Evolutionary conservation across 2,797 vertebrate species (phyloP).

Genomic region (Sebastes alutus): DNA sequence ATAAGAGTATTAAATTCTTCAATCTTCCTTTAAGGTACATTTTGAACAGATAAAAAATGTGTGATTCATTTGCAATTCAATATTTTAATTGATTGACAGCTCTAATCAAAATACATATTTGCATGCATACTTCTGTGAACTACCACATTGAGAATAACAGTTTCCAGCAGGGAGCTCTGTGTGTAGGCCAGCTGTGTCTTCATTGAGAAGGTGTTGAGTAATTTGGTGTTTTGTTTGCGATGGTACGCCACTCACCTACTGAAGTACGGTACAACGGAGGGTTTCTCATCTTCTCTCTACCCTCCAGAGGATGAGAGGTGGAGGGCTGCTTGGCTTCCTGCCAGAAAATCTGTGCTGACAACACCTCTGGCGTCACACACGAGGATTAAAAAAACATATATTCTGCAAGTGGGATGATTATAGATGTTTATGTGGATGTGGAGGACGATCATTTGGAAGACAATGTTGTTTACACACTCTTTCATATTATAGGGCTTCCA

Average conservation of each 20-base stretch:
- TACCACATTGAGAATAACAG: not conserved
- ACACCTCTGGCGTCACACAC: not conserved
- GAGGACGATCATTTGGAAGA: not conserved
- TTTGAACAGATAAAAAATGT: no score
- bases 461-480: not conserved
- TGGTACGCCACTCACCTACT: constrained; percentile 8
- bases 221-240: constrained; percentile 12
- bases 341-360: not conserved
- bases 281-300: constrained; percentile 10
- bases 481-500: not conserved
- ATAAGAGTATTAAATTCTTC: no score
- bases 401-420: constrained; percentile 4
- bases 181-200: constrained; percentile 5
- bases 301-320: constrained; percentile 14
- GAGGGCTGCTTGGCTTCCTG: constrained; percentile 8
- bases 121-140: not conserved
- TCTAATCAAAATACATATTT: not conserved
- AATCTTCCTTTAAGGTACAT: no score
- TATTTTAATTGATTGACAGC: no score
- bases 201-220: constrained; percentile 8
- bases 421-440: not conserved
- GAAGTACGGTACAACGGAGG: constrained; percentile 7
- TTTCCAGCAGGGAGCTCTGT: not conserved
- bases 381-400: not conserved
- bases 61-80: no score